These are phyloP conservation scores for Hystrix brachyura DNA, from an alignment of 2,113 vertebrate species.

Conservation along the genomic window DNA sequence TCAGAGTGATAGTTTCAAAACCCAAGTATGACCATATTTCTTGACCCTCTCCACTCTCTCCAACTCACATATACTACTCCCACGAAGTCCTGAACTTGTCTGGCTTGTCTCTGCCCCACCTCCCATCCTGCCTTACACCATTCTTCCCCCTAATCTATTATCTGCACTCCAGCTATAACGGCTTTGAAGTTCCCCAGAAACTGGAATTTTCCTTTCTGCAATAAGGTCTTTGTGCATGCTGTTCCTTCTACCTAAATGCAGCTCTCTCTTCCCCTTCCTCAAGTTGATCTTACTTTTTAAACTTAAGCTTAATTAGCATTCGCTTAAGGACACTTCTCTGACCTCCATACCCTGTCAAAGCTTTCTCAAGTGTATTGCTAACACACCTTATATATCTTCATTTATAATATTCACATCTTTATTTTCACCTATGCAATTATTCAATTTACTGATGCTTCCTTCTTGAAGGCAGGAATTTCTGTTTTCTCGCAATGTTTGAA, in stretches of 20 bases:
- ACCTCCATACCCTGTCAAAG: neutral
- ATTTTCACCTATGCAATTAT: neutral
- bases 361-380: neutral
- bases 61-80: neutral
- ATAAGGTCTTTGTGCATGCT: too few relatives aligned
- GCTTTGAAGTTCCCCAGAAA: neutral
- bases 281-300: constrained; percentile 19
- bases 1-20: neutral
- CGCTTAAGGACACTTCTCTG: neutral
- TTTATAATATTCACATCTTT: neutral
- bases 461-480: neutral
- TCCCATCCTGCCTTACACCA: neutral
- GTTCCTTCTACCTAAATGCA: neutral
- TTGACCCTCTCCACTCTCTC: neutral
- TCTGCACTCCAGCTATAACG: neutral
- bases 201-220: neutral
- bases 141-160: neutral
- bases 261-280: neutral
- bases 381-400: neutral
- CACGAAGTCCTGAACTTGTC: neutral
- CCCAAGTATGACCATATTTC: neutral
- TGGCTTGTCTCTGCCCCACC: neutral
- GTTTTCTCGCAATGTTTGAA: neutral
- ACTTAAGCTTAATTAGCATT: constrained; percentile 43
- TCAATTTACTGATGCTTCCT: neutral